These are phyloP conservation scores for Athene cunicularia DNA, from an alignment of 2,113 vertebrate species.

Conservation along the genomic window DNA sequence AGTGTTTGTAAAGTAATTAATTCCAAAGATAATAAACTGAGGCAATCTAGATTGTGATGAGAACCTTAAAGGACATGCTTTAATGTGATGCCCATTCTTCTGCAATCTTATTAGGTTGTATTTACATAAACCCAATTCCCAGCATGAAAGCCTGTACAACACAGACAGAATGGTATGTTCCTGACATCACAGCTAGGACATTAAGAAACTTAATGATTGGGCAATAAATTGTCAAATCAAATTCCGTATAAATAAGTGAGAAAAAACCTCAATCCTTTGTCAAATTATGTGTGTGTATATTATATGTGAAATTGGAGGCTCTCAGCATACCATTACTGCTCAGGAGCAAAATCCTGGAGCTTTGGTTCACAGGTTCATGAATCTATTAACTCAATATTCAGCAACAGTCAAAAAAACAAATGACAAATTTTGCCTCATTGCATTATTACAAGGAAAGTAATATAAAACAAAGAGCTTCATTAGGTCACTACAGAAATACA, in stretches of 20 bases:
- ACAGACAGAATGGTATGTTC: not conserved
- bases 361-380: not conserved
- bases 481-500: not conserved
- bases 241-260: not conserved
- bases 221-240: not conserved
- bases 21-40: not conserved
- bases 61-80: not conserved
- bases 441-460: not conserved
- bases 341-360: not conserved
- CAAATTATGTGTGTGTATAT: not conserved
- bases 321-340: not conserved
- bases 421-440: not conserved
- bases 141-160: not conserved
- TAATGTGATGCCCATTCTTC: not conserved
- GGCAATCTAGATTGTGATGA: not conserved
- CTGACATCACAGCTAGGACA: not conserved
- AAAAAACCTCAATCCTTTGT: not conserved
- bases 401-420: not conserved
- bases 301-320: fast-evolving
- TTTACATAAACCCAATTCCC: not conserved
- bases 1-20: not conserved
- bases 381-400: not conserved
- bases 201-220: not conserved
- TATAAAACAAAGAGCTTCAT: not conserved
- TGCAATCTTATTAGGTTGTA: not conserved